These are phyloP conservation scores for Strigamia maritima DNA, from an alignment of 2,888 invertebrate genomes.

Conservation along the genomic window DNA sequence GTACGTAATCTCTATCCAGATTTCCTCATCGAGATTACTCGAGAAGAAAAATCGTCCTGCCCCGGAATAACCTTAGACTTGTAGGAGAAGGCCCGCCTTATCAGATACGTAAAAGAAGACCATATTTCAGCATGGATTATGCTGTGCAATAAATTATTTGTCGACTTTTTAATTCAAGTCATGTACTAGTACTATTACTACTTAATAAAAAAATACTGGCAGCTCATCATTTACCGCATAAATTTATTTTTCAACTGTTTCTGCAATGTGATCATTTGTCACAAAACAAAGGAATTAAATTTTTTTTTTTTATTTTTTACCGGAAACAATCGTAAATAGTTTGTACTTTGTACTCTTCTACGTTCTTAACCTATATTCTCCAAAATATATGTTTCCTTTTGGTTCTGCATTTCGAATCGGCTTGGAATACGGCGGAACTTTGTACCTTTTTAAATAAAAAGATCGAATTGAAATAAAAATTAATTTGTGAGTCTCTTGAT, in stretches of 20 bases:
- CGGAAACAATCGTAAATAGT: background rate
- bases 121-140: slow-evolving; percentile 11
- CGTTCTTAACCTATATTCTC: background rate
- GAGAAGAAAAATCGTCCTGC: background rate
- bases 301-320: no score
- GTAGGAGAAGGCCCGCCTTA: background rate
- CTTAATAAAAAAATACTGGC: no score
- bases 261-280: no score
- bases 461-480: no score
- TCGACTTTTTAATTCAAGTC: background rate
- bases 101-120: background rate
- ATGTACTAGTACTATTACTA: background rate
- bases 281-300: no score
- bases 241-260: no score
- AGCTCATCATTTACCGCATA: no score
- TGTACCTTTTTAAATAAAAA: background rate
- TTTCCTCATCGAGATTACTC: background rate
- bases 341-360: background rate
- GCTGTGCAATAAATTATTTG: background rate
- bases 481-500: no score
- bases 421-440: background rate
- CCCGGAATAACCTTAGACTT: background rate
- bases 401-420: background rate
- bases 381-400: background rate
- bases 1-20: background rate